A percentile compares a stretch with the other conserved stretches of the same genome.
Evolutionary conservation across 2,888 invertebrate genomes (phyloP).

Genomic region (Chaetoderma sp.): DNA sequence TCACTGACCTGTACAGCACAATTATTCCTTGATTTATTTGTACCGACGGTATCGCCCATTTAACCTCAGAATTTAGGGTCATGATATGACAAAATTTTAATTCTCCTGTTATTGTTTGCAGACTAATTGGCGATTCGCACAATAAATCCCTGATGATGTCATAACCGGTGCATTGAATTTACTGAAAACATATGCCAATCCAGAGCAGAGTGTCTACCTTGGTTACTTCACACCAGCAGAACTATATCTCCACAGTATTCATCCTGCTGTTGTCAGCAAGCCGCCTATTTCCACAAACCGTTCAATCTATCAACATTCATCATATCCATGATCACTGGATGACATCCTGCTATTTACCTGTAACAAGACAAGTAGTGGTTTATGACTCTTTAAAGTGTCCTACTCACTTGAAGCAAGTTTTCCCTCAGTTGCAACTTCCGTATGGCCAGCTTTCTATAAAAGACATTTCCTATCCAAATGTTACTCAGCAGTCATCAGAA

Average conservation of each 20-base stretch:
- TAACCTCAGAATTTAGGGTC: too few relatives aligned
- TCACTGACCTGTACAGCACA: too few relatives aligned
- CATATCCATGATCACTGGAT: not conserved
- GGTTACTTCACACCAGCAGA: not conserved
- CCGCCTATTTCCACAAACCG: not conserved
- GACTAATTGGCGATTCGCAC: not conserved
- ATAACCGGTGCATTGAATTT: not conserved
- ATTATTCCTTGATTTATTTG: too few relatives aligned
- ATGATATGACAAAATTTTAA: too few relatives aligned
- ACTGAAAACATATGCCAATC: not conserved
- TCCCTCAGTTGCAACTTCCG: not conserved
- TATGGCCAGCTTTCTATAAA: not conserved
- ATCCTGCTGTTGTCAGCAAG: not conserved
- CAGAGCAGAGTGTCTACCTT: not conserved
- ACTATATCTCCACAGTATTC: not conserved
- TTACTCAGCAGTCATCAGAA: not conserved
- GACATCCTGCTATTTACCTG: not conserved
- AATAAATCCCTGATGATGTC: constrained; percentile 2
- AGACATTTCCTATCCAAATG: not conserved
- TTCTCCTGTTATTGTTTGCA: too few relatives aligned
- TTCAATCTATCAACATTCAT: not conserved
- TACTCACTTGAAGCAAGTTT: not conserved
- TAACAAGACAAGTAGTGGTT: not conserved
- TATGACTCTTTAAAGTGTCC: not conserved
- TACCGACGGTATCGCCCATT: too few relatives aligned